Evolutionary conservation across 2,797 vertebrate genomes (phyloP).

Genomic region (Cyprinella venusta): DNA sequence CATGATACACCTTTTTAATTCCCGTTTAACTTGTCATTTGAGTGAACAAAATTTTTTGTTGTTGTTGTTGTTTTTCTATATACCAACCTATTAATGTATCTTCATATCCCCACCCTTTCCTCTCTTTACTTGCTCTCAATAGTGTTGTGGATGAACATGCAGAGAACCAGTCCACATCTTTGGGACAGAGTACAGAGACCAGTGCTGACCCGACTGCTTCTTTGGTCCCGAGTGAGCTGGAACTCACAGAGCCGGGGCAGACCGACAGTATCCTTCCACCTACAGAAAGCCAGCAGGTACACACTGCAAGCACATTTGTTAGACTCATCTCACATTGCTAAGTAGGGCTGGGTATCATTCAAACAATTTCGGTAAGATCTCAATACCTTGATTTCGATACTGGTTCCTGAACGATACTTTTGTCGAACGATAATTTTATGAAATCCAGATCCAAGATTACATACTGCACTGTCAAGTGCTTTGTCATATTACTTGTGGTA

Average conservation of each 20-base stretch:
- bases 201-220: conserved; percentile 62
- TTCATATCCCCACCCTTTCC: neutral
- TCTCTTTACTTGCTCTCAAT: neutral
- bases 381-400: no score
- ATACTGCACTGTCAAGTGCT: no score
- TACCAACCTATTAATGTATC: neutral
- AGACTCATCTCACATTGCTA: neutral
- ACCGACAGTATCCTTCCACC: conserved; percentile 64
- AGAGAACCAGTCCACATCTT: conserved; percentile 56
- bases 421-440: no score
- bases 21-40: neutral
- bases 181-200: conserved; percentile 58
- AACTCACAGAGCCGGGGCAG: conserved; percentile 62
- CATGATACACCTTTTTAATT: neutral
- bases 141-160: conserved; percentile 67
- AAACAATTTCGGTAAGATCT: no score
- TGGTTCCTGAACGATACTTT: no score
- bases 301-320: conserved; percentile 1
- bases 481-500: no score
- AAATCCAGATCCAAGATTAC: no score
- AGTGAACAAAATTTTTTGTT: neutral
- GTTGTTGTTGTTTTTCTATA: neutral
- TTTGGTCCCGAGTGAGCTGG: conserved; percentile 61
- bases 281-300: conserved; percentile 64
- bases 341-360: no score